These are phyloP conservation scores for Arizona elegans DNA, from an alignment of 2,113 vertebrate species.

Conservation along the genomic window DNA sequence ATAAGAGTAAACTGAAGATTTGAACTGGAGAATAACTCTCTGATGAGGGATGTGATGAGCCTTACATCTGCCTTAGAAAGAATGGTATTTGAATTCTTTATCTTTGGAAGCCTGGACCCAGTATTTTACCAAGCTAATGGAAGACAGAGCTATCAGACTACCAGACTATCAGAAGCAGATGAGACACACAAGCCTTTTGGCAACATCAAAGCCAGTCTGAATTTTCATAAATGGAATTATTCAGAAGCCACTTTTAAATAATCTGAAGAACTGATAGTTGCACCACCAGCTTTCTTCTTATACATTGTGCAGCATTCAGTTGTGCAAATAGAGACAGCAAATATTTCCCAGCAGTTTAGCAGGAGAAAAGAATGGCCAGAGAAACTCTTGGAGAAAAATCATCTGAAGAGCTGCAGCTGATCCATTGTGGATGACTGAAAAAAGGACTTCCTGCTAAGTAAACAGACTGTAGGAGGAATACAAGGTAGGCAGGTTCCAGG, in stretches of 20 bases:
- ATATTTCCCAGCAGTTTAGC: background rate
- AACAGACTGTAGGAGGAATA: background rate
- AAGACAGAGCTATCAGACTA: background rate
- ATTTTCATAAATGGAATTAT: background rate
- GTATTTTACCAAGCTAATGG: background rate
- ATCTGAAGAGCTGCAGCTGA: background rate
- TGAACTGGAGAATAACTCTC: background rate
- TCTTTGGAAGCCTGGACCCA: too few relatives aligned
- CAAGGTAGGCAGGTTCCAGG: background rate
- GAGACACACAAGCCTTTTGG: background rate
- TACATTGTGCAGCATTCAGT: background rate
- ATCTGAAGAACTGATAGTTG: background rate
- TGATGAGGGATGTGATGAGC: background rate
- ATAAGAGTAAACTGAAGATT: background rate
- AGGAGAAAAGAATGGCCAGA: background rate
- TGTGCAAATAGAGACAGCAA: background rate
- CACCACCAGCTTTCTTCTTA: background rate
- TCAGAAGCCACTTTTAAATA: background rate
- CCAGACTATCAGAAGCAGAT: background rate
- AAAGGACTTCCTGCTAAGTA: background rate
- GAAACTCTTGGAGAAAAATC: background rate
- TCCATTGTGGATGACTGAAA: background rate
- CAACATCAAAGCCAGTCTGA: background rate
- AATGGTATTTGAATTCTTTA: background rate
- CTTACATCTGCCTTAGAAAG: background rate